Base-by-base conservation (phyloP, 2,113 vertebrate species). In the Beaufortia kweichowensis region DNA sequence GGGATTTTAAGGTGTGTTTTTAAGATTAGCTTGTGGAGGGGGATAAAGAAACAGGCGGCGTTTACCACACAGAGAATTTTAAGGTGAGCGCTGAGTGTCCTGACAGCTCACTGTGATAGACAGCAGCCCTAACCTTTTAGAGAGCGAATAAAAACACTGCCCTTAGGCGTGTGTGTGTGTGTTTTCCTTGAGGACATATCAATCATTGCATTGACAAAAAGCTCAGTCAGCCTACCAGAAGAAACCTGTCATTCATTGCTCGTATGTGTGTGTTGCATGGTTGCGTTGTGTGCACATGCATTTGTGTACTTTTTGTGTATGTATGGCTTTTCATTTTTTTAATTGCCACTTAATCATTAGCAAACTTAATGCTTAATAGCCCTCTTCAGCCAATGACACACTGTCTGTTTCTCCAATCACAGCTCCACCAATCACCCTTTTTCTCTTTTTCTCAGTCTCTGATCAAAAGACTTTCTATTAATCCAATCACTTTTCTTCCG, bases 1-100 rank as follows among this genome's bases (percentile, higher is more conserved):
- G 33, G 68, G 53, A 57, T 71, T 71, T 71, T 17, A 57, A 71
- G 31, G 68, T 39, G 53, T 41, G 68, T 59, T 57, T 57, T 71
- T 31, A 41, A 57, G 53, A 71, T 71, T 71, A 57, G 33, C 57
- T 31, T 9, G 39, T 61, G 35, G 46, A 48, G 39, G 46, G 26
- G 57, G 39, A 61, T 74, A 74, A 74, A 35, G 24, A 12, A 10
- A 48, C 10, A 1, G 56, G 33, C 23, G 26, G 53, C 15, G 14
- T 72, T 72, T 59, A 59, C 39, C 39, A 73, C 23, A 23, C 4
- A 43, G 39, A 31, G 33, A 29, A 15, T 61, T 61, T 61, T 73
- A 61, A 56, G 68, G 68, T 71, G 68, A 59, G 33, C 26, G 68
- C 56, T 43, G 8, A 28, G 15, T 41, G 23, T 46, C 53, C 68